A percentile compares a stretch with the other conserved stretches of the same genome.
phyloP scores from a whole-genome alignment of 2,888 invertebrate species.

The Tanaodytes sp. region DNA sequence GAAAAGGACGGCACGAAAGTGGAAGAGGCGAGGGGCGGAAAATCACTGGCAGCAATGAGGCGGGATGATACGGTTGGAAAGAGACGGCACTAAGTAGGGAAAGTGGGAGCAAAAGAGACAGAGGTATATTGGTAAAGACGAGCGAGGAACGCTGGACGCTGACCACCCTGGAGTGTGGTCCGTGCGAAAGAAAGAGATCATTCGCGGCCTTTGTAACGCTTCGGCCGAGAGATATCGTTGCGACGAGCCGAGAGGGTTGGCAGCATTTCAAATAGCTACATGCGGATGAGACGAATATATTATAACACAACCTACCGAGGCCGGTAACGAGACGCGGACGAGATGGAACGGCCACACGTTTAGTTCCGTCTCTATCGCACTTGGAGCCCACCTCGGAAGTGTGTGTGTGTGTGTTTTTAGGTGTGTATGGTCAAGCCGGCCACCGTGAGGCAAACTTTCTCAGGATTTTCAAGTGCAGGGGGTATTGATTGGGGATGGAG shows the following conservation, averaged over 20 bases:
- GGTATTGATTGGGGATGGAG: slow-evolving; percentile 33
- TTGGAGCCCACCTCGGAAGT: too few relatives aligned
- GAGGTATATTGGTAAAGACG: too few relatives aligned
- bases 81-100: slow-evolving; percentile 38
- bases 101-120: too few relatives aligned
- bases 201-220: slow-evolving; percentile 50
- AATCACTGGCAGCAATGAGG: slow-evolving; percentile 49
- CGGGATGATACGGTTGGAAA: slow-evolving; percentile 40
- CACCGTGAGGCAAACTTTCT: slow-evolving; percentile 43
- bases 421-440: too few relatives aligned
- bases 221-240: slow-evolving; percentile 41
- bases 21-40: slow-evolving; percentile 35
- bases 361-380: too few relatives aligned
- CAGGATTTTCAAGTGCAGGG: slow-evolving; percentile 23
- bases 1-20: neutral
- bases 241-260: slow-evolving; percentile 49
- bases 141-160: slow-evolving; percentile 57
- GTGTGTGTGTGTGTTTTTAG: neutral
- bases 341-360: too few relatives aligned
- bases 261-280: slow-evolving; percentile 52
- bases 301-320: slow-evolving; percentile 48
- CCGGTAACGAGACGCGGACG: slow-evolving; percentile 42
- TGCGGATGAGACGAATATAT: slow-evolving; percentile 53
- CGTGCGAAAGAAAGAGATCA: slow-evolving; percentile 54
- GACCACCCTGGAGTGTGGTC: slow-evolving; percentile 67